phyloP scores from a whole-genome alignment of 2,113 vertebrate species.

The Epinephelus moara region DNA sequence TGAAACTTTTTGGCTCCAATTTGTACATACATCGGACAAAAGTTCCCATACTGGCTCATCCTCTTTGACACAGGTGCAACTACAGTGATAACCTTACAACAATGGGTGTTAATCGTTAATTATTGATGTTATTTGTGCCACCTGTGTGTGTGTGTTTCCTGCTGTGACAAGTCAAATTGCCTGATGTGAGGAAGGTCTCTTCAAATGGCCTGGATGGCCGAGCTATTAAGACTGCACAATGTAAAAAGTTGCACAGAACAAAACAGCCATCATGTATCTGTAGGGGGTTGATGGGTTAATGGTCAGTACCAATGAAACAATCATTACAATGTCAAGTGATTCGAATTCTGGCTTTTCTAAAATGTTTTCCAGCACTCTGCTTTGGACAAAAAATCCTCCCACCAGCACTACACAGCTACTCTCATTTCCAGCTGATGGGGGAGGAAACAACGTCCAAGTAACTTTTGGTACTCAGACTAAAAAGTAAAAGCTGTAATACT shows the following conservation, averaged over 20 bases:
- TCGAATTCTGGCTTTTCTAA: neutral
- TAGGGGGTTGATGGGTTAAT: constrained; percentile 26
- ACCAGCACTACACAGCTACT: too few relatives aligned
- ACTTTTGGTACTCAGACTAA: neutral
- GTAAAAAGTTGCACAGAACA: neutral
- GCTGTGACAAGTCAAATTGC: neutral
- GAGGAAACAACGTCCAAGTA: neutral
- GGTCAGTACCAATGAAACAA: constrained; percentile 18
- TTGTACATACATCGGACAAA: neutral
- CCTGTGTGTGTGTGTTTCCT: constrained; percentile 3
- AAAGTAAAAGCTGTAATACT: neutral
- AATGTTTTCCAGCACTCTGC: neutral
- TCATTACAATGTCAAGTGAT: constrained; percentile 17
- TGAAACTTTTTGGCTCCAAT: constrained; percentile 1
- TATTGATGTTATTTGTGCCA: neutral
- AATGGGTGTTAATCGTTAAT: too few relatives aligned
- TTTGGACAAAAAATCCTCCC: neutral
- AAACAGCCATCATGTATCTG: constrained; percentile 3
- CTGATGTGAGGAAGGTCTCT: neutral
- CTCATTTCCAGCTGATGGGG: neutral
- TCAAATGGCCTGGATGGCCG: neutral
- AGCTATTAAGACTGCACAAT: constrained; percentile 18
- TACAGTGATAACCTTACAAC: too few relatives aligned
- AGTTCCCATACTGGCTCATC: neutral
- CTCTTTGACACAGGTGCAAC: neutral